Percentiles rank a stretch among this genome's conserved stretches.
Conservation (phyloP, 1,140 invertebrate species). For the Lethocerus indicus region DNA sequence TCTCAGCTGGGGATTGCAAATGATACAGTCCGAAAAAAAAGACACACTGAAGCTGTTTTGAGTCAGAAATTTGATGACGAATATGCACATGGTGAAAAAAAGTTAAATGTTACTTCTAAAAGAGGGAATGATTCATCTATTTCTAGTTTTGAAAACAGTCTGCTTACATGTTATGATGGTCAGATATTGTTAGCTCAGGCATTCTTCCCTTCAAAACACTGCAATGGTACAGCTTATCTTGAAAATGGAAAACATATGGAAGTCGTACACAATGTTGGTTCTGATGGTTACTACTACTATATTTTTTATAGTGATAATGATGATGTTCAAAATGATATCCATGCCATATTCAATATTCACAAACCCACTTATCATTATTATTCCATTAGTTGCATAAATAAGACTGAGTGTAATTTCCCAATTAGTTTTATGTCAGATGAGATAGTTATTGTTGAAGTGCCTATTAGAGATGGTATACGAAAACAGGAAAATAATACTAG, state of each 20-base stretch:
- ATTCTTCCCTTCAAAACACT: slow-evolving; percentile 44
- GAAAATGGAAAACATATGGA: slow-evolving; percentile 38
- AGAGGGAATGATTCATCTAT: slow-evolving; percentile 38
- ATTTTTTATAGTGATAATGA: slow-evolving; percentile 77
- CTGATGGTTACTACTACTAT: slow-evolving; percentile 70
- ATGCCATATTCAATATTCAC: slow-evolving; percentile 65
- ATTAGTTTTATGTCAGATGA: slow-evolving; percentile 51
- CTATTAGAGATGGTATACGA: slow-evolving; percentile 57
- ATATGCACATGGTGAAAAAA: slow-evolving; percentile 55
- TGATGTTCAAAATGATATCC: slow-evolving; percentile 54
- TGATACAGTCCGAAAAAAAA: slow-evolving; percentile 29
- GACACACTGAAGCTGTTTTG: too few relatives aligned
- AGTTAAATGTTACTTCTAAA: slow-evolving; percentile 35
- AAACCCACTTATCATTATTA: slow-evolving; percentile 63
- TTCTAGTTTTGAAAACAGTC: slow-evolving; percentile 57
- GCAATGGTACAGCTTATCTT: slow-evolving; percentile 44
- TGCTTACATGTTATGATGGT: slow-evolving; percentile 55
- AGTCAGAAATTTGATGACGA: slow-evolving; percentile 49
- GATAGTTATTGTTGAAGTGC: slow-evolving; percentile 58
- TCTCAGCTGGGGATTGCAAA: slow-evolving; percentile 4
- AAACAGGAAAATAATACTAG: slow-evolving; percentile 50
- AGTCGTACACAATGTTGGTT: slow-evolving; percentile 43
- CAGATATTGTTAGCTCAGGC: slow-evolving; percentile 46
- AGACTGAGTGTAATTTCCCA: slow-evolving; percentile 52
- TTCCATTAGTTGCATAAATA: slow-evolving; percentile 50